phyloP scores from a whole-genome alignment of 2,888 invertebrate genomes.

The Torymus aiolomorphi region DNA sequence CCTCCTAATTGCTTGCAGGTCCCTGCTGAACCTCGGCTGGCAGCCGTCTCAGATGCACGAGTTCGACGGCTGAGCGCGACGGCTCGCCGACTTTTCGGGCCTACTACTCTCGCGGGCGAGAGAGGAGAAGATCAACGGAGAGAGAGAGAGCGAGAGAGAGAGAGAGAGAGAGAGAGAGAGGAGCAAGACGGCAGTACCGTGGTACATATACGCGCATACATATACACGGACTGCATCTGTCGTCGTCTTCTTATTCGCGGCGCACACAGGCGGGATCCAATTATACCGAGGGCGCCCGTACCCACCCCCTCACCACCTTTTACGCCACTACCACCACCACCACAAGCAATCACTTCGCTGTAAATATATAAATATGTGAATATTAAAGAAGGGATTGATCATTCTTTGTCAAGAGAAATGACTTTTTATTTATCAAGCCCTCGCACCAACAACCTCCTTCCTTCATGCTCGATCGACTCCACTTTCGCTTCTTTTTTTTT shows the following conservation, averaged over 20 bases:
- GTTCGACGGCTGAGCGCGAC: conserved; percentile 62
- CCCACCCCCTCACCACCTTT: neutral
- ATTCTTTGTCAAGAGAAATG: conserved; percentile 15
- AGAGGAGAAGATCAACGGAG: no score
- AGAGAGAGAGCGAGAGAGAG: neutral
- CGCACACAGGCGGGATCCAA: conserved; percentile 20
- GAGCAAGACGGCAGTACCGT: neutral
- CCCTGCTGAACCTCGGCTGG: conserved; percentile 67
- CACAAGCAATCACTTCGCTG: neutral
- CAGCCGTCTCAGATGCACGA: conserved; percentile 65
- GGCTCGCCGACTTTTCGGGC: neutral
- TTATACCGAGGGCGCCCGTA: neutral
- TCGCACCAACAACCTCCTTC: no score
- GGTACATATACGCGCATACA: no score
- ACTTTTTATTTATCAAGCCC: conserved; percentile 7
- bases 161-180: neutral
- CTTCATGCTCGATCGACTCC: no score
- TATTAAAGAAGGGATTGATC: conserved; percentile 26
- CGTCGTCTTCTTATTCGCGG: neutral
- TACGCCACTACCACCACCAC: neutral
- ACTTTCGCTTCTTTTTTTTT: no score
- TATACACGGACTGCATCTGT: neutral
- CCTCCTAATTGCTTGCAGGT: conserved; percentile 63
- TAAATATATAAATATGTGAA: conserved; percentile 41
- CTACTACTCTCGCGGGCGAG: no score